Percentiles rank a stretch among this genome's conserved stretches.
Evolutionary conservation across 2,797 vertebrate species (phyloP).

Genomic region (Rhynchonycteris naso): DNA sequence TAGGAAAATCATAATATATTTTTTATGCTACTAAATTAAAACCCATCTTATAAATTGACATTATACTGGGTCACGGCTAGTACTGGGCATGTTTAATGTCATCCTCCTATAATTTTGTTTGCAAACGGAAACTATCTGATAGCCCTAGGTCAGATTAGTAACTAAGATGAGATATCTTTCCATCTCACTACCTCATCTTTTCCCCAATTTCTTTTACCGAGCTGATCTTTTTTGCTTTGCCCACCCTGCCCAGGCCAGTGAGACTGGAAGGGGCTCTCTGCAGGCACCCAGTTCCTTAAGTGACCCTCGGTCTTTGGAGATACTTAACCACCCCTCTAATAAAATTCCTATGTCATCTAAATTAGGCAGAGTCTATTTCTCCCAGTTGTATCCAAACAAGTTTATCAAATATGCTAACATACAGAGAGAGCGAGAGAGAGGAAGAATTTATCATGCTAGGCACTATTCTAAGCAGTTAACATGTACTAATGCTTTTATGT

Average conservation of each 20-base stretch:
- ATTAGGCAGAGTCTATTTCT: background rate
- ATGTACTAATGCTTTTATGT: background rate
- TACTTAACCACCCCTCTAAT: background rate
- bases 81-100: background rate
- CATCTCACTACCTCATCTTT: background rate
- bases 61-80: background rate
- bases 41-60: background rate
- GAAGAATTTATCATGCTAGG: background rate
- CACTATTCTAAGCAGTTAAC: background rate
- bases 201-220: background rate
- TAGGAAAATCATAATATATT: background rate
- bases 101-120: background rate
- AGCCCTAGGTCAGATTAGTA: background rate
- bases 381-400: background rate
- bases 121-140: background rate
- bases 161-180: background rate
- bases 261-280: background rate
- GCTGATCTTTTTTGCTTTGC: background rate
- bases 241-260: background rate
- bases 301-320: background rate
- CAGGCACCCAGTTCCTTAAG: background rate
- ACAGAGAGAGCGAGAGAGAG: background rate
- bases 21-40: background rate
- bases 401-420: background rate
- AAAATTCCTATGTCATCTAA: constrained; percentile 11